Base-by-base conservation (phyloP, 2,113 vertebrate genomes). In the Phoenicopterus ruber region DNA sequence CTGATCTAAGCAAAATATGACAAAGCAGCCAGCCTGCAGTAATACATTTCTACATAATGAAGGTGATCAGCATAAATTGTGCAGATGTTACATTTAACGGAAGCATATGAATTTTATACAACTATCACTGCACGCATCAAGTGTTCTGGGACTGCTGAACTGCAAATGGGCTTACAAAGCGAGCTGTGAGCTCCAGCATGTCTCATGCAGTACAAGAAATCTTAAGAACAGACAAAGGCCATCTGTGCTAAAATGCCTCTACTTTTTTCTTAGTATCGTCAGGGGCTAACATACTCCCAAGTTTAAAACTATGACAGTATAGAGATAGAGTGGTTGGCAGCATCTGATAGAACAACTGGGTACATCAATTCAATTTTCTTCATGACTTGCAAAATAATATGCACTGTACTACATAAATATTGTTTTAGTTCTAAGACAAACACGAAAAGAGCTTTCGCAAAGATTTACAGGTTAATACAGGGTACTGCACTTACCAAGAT, bases 401-500 rank as follows among this genome's bases (percentile, higher is more conserved):
- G 14, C 40, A 73, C 20, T 59, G 42, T 55, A 55, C 17, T 49
- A 91, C 28, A 72, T 46, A 87, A 85, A 90, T 81, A 88, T 58
- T 72, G 69, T 52, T 93, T 79, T 78, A 76, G 49, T 82, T 88
- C 63, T 85, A 94, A 46, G 21, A 36, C 7, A 94, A 83, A 78
- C 44, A 84, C 10, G 26, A 66, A 63, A 93, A 82, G 49, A 80
- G 32, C 38, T 34, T 82, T 82, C 11, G 21, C 76, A 88, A 77
- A 93, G 88, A 73, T 63, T 55, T 73, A 46, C 46, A 65, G n/a
- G 49, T 90, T 50, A n/a, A 55, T 47, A 18, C 15, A 12, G 55
- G 57, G 20, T 19, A 54, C 14, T 40, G 57, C 34, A 98, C 99
- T 99, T 97, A 99, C 99, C 99, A 63, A 99, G 99, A 96, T 99